Percentiles rank a stretch among this genome's conserved stretches.
These are phyloP conservation scores for Caenorhabditis doughertyi DNA, from an alignment of 2,888 invertebrate genomes.

Conservation along the genomic window DNA sequence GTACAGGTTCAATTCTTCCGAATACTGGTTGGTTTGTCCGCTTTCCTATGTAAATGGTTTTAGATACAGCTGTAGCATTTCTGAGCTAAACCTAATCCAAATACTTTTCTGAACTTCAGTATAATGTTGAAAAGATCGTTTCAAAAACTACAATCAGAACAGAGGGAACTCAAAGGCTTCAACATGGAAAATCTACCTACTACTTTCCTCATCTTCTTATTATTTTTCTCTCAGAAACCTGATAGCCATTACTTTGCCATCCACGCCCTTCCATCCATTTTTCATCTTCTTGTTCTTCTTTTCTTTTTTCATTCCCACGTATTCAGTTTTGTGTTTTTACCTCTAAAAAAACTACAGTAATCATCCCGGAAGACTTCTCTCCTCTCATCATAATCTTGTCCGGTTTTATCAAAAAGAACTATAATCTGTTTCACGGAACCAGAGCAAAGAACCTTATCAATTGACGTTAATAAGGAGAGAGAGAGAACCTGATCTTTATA, in stretches of 20 bases:
- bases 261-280: conserved; percentile 28
- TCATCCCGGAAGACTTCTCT: conserved; percentile 16
- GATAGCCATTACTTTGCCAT: conserved; percentile 51
- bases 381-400: conserved; percentile 27
- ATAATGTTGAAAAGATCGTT: no score
- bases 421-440: conserved; percentile 57
- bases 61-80: no score
- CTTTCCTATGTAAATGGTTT: no score
- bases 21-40: no score
- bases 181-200: conserved; percentile 8
- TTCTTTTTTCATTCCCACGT: conserved; percentile 6
- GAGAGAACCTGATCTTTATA: conserved; percentile 11
- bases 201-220: conserved; percentile 21
- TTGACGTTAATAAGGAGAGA: conserved; percentile 44
- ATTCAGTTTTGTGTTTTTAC: neutral
- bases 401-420: conserved; percentile 29
- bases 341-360: conserved; percentile 26
- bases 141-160: no score
- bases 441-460: conserved; percentile 47
- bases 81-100: no score
- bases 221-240: conserved; percentile 32
- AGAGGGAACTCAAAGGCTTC: no score
- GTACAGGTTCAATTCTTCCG: no score
- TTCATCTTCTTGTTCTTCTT: conserved; percentile 7
- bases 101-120: no score